Evolutionary conservation across 2,797 vertebrate species (phyloP).

Genomic region (Crax fasciolata): DNA sequence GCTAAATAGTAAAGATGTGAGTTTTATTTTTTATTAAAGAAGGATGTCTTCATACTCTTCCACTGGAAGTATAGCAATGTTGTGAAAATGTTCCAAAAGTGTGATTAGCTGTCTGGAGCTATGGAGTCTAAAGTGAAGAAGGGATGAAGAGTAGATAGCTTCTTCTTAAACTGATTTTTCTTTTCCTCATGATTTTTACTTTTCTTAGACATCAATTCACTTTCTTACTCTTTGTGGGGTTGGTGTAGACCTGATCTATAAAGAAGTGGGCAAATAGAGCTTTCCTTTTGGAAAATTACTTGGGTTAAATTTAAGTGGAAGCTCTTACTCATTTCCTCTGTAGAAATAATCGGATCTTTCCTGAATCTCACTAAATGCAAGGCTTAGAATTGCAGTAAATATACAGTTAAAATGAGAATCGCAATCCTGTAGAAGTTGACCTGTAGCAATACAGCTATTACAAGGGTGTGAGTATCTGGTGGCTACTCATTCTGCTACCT

Average conservation of each 20-base stretch:
- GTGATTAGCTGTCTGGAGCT: not conserved
- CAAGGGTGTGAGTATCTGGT: not conserved
- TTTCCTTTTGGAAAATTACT: not conserved
- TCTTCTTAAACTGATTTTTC: too few species aligned
- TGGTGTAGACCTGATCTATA: not conserved
- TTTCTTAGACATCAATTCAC: not conserved
- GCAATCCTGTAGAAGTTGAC: not conserved
- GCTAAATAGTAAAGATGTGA: not conserved
- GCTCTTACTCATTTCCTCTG: accelerated
- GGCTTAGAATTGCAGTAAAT: not conserved
- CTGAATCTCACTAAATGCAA: not conserved
- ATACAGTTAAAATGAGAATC: not conserved
- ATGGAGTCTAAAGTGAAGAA: not conserved
- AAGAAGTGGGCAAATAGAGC: not conserved
- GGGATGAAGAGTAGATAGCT: not conserved
- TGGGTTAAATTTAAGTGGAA: not conserved
- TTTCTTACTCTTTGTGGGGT: not conserved
- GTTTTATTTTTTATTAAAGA: not conserved
- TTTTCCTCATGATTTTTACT: not conserved
- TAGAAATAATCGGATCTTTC: not conserved
- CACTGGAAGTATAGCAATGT: not conserved
- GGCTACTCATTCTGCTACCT: not conserved
- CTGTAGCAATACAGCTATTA: not conserved
- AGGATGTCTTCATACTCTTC: not conserved
- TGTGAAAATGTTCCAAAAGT: not conserved